phyloP scores from a whole-genome alignment of 2,113 vertebrate species.

The Eretmochelys imbricata region DNA sequence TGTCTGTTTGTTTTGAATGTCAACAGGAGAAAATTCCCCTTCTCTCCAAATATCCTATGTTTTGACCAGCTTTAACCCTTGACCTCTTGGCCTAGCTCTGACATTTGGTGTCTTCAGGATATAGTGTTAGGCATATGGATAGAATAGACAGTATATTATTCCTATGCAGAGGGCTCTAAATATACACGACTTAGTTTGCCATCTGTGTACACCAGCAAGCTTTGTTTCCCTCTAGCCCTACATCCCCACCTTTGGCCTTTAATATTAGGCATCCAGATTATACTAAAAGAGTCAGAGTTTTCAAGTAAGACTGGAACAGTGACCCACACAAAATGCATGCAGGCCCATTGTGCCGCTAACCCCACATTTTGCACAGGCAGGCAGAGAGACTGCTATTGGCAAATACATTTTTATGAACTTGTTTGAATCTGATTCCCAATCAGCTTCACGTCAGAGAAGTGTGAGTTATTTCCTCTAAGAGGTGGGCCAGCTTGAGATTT shows the following conservation, averaged over 20 bases:
- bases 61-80: not conserved
- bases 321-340: not conserved
- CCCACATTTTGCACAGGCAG: not conserved
- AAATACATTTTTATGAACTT: not conserved
- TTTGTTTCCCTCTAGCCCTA: not conserved
- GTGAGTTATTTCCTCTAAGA: not conserved
- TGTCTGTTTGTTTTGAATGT: not conserved
- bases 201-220: not conserved
- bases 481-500: not conserved
- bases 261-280: not conserved
- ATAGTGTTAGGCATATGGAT: rapidly evolving
- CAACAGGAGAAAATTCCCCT: not conserved
- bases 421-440: not conserved
- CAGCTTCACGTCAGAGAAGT: not conserved
- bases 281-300: not conserved
- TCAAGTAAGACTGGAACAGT: not conserved
- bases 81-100: not conserved
- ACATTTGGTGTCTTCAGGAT: not conserved
- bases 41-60: not conserved
- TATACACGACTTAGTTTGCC: not conserved
- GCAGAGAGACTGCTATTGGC: not conserved
- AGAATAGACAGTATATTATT: rapidly evolving
- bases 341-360: not conserved
- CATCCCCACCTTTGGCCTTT: not conserved
- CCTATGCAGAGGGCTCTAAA: rapidly evolving